phyloP scores from a whole-genome alignment of 2,113 vertebrate species.

The Nicator chloris region DNA sequence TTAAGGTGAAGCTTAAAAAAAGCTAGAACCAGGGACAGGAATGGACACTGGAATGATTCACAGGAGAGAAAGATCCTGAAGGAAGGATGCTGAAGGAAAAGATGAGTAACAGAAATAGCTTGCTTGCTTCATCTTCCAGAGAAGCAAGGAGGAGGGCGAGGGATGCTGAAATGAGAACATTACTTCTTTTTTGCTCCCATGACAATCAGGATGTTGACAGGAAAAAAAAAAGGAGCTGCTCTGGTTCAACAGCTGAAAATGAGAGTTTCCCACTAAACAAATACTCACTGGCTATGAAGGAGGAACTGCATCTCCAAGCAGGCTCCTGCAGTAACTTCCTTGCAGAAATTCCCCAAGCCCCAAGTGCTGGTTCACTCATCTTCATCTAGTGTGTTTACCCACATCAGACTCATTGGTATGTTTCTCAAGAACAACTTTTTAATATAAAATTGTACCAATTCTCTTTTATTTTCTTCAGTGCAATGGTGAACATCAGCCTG shows the following conservation, averaged over 20 bases:
- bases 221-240: not conserved
- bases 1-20: not conserved
- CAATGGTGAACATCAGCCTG: not conserved
- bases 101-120: conserved; percentile 21
- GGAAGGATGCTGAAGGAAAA: not conserved
- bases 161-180: not conserved
- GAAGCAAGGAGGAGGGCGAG: not conserved
- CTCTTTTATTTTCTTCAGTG: not conserved
- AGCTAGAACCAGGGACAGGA: not conserved
- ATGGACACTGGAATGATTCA: not conserved
- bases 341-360: not conserved
- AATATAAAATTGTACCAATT: not conserved
- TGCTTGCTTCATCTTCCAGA: not conserved
- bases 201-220: not conserved
- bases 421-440: not conserved
- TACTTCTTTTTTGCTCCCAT: not conserved
- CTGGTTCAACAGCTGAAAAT: not conserved
- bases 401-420: not conserved
- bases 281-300: not conserved
- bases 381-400: not conserved
- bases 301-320: not conserved
- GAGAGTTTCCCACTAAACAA: not conserved
- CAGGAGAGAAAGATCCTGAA: not conserved
- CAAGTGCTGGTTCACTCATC: not conserved
- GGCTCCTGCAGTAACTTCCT: not conserved